A percentile compares a stretch with the other conserved stretches of the same genome.
These are phyloP conservation scores for Cordilura impudica DNA, from an alignment of 2,888 invertebrate genomes.

Conservation along the genomic window DNA sequence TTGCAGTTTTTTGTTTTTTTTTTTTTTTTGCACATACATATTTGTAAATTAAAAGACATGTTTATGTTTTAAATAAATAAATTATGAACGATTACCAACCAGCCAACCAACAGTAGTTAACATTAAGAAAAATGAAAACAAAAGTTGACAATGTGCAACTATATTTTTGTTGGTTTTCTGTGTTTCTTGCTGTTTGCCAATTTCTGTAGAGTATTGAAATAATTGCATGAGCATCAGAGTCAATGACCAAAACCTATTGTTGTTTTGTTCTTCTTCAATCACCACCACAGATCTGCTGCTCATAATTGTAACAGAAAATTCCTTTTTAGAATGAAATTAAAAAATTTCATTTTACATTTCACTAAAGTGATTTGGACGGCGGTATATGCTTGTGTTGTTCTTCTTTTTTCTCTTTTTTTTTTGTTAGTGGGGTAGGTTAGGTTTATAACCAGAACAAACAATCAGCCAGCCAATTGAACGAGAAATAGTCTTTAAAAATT, in stretches of 20 bases:
- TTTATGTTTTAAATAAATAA: conserved; percentile 3
- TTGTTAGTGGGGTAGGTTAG: conserved; percentile 47
- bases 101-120: neutral
- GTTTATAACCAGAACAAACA: conserved; percentile 28
- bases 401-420: conserved; percentile 18
- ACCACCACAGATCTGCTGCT: conserved; percentile 30
- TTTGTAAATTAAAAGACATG: conserved; percentile 28
- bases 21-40: no score
- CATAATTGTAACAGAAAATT: conserved; percentile 57
- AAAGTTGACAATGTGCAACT: conserved; percentile 23
- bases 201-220: neutral
- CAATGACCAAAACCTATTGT: conserved; percentile 33
- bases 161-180: neutral
- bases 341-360: conserved; percentile 19
- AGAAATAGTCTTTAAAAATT: conserved; percentile 46
- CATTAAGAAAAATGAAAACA: conserved; percentile 24
- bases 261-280: conserved; percentile 27
- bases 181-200: neutral
- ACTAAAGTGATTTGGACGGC: neutral
- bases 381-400: conserved; percentile 1
- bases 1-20: neutral
- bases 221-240: neutral
- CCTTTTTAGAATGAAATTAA: conserved; percentile 48
- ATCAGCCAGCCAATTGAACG: conserved; percentile 55
- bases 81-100: neutral